A percentile compares a stretch with the other conserved stretches of the same genome.
Conservation (phyloP, 2,113 vertebrate species). For the Fregata magnificens region DNA sequence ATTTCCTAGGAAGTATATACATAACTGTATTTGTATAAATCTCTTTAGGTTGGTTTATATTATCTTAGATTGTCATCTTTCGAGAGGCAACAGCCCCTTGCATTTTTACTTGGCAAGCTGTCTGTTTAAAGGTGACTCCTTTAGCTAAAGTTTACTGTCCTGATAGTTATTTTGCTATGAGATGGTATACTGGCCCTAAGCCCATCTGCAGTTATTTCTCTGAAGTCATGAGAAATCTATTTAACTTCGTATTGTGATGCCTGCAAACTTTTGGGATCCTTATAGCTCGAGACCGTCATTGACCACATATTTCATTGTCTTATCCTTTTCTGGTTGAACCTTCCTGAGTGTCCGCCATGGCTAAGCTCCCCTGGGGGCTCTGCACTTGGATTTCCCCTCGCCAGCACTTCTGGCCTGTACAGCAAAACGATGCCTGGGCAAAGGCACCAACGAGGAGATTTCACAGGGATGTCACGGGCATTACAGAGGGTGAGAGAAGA, state of each 20-base stretch:
- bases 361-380: background rate
- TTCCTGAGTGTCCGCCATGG: background rate
- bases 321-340: background rate
- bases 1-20: background rate
- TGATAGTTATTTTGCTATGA: background rate
- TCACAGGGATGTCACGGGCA: background rate
- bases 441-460: background rate
- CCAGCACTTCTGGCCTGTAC: background rate
- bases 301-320: background rate
- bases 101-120: background rate
- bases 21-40: background rate
- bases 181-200: background rate
- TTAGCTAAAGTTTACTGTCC: background rate
- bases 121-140: background rate
- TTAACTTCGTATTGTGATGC: background rate
- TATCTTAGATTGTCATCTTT: background rate
- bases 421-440: background rate
- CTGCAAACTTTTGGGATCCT: background rate
- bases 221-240: background rate
- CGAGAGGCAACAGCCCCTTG: background rate
- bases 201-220: background rate
- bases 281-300: background rate
- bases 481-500: background rate
- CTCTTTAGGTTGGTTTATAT: background rate
- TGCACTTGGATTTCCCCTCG: background rate